phyloP scores from a whole-genome alignment of 2,113 vertebrate genomes.

The Microcebus tavaratra region DNA sequence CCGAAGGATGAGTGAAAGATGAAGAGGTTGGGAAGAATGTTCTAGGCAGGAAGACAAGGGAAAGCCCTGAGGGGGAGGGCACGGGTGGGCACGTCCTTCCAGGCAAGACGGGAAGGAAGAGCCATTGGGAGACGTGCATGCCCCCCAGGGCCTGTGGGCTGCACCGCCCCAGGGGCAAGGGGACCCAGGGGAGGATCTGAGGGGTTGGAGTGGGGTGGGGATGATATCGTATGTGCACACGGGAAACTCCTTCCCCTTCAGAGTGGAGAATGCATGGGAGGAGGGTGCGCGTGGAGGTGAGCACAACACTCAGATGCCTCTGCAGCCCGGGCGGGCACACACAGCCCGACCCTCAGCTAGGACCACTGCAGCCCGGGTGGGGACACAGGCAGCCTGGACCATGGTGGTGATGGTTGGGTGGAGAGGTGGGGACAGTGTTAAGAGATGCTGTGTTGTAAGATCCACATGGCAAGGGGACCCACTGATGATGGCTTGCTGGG shows the following conservation, averaged over 20 bases:
- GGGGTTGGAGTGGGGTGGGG: background rate
- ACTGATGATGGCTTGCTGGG: background rate
- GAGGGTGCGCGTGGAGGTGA: accelerated
- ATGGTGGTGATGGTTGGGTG: accelerated
- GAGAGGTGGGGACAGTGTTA: background rate
- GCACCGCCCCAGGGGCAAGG: accelerated
- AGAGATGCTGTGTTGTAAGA: background rate
- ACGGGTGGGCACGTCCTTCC: background rate
- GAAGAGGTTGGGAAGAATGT: background rate
- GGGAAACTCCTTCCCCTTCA: background rate
- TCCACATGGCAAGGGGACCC: accelerated
- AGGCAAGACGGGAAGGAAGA: background rate
- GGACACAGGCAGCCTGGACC: no score
- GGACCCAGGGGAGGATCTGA: accelerated
- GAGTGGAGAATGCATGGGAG: background rate
- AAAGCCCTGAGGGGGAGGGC: background rate
- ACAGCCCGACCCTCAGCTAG: background rate
- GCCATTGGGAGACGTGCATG: accelerated
- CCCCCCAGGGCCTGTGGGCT: accelerated
- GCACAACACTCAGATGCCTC: background rate
- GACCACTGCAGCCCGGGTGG: background rate
- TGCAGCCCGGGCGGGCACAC: no score
- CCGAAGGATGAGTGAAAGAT: no score
- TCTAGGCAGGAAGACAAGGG: background rate
- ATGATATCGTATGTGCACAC: accelerated